phyloP scores from a whole-genome alignment of 1,140 invertebrate genomes.

The Eupristina koningsbergeri region DNA sequence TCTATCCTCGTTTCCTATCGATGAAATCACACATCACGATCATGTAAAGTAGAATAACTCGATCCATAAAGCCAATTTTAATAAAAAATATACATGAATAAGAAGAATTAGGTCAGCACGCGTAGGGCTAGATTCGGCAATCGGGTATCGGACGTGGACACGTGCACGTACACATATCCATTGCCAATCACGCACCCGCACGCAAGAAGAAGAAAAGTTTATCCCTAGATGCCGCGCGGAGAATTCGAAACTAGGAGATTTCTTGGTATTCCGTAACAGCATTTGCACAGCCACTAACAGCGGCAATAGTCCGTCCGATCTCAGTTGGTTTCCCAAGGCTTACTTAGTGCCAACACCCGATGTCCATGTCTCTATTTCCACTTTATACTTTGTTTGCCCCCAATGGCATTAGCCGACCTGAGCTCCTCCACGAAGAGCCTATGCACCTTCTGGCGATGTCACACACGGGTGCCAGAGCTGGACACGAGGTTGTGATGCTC shows the following conservation, averaged over 20 bases:
- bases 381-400: slow-evolving; percentile 72
- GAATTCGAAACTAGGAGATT: slow-evolving; percentile 40
- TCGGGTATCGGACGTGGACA: background rate
- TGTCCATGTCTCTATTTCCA: slow-evolving; percentile 9
- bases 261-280: slow-evolving; percentile 64
- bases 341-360: slow-evolving; percentile 59
- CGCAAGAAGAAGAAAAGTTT: background rate
- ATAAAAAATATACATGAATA: too few relatives aligned
- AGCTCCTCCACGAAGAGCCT: slow-evolving; percentile 47
- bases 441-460: background rate
- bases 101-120: too few relatives aligned
- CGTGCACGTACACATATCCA: background rate
- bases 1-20: too few relatives aligned
- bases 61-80: too few relatives aligned
- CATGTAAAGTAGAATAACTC: too few relatives aligned
- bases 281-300: background rate
- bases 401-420: slow-evolving; percentile 69
- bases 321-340: slow-evolving; percentile 65
- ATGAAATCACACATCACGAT: too few relatives aligned
- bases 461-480: slow-evolving; percentile 36
- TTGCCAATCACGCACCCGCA: background rate
- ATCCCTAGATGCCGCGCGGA: background rate
- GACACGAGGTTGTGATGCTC: slow-evolving; percentile 61
- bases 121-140: too few relatives aligned
- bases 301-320: slow-evolving; percentile 59